Conservation (phyloP, 2,888 invertebrate genomes). For the Drosophila borealis region DNA sequence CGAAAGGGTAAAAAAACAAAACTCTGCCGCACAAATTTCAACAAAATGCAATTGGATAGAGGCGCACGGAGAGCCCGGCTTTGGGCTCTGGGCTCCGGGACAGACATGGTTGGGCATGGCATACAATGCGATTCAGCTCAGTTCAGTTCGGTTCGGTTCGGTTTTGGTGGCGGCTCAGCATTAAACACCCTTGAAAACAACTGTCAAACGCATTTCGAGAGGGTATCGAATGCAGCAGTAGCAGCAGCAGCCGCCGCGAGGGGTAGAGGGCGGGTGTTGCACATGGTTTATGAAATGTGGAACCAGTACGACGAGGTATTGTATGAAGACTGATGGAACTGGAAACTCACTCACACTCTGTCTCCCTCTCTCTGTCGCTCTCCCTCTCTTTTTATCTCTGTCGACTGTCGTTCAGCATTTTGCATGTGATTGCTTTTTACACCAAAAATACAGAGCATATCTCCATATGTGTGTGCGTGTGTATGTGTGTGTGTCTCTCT, state of each 20-base stretch:
- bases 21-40: constrained; percentile 13
- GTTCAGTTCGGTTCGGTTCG: neutral
- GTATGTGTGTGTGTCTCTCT: constrained; percentile 4
- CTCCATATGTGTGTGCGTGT: constrained; percentile 1
- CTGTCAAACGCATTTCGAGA: constrained; percentile 79
- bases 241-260: neutral
- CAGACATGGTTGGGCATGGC: neutral
- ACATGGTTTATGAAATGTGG: constrained; percentile 40
- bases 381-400: neutral
- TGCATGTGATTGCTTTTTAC: constrained; percentile 62
- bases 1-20: constrained; percentile 5
- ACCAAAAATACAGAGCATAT: constrained; percentile 33
- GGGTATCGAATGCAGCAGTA: constrained; percentile 47
- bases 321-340: constrained; percentile 23
- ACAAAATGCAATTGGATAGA: constrained; percentile 23
- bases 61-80: neutral
- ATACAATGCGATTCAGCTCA: constrained; percentile 14
- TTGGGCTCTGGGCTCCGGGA: neutral
- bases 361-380: neutral
- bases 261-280: neutral
- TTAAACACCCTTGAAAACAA: constrained; percentile 82
- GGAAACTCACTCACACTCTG: neutral
- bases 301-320: constrained; percentile 22
- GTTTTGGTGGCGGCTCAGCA: constrained; percentile 40
- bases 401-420: constrained; percentile 43